Evolutionary conservation across 2,888 invertebrate species (phyloP), one percentile per base, ranked within the genome.

Genomic region (Andrena bucephala): DNA sequence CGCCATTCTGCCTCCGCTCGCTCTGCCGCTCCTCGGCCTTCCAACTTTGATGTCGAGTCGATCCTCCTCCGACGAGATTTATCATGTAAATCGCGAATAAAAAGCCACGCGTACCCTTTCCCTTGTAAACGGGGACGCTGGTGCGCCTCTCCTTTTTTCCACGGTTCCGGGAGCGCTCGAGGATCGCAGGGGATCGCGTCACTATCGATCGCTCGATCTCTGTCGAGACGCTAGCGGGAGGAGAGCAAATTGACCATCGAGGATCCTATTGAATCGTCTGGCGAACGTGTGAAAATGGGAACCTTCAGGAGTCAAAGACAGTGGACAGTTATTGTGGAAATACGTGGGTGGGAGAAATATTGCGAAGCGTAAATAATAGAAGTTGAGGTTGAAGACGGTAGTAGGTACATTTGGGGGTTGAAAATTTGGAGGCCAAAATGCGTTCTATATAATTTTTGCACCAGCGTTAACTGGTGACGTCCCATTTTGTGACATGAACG

Each of bases 1-100:
- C 93, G 92, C 93, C 92, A 92, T 92, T 92, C 92, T 89, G 85
- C 85, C 74, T 78, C 85, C 70, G 31, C 50, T 62, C 71, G 74
- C 48, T 54, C 60, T 67, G 62, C 68, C 67, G 68, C 59, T 66
- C 60, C 71, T 59, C 71, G 84, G 71, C 68, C 84, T 66, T 63
- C 71, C 79, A 77, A 85, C 85, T 85, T 83, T 85, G 77, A 85
- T 84, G 84, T 83, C 81, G 69, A 33, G 48, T 74, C 62, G 76
- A 78, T 63, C 74, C 73, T 71, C 60, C 69, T 65, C 67, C 65
- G 67, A 78, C 84, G 76, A 78, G 81, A 84, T 78, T 78, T 84
- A 81, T 85, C 85, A 85, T 85, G 84, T 84, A 82, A 85, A 85
- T 84, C 78, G 69, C 24, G 63, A 57, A 57, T 77, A 84, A 84